Evolutionary conservation across 2,113 vertebrate genomes (phyloP), one percentile per base, ranked within the genome.

Genomic region (Alethe diademata): DNA sequence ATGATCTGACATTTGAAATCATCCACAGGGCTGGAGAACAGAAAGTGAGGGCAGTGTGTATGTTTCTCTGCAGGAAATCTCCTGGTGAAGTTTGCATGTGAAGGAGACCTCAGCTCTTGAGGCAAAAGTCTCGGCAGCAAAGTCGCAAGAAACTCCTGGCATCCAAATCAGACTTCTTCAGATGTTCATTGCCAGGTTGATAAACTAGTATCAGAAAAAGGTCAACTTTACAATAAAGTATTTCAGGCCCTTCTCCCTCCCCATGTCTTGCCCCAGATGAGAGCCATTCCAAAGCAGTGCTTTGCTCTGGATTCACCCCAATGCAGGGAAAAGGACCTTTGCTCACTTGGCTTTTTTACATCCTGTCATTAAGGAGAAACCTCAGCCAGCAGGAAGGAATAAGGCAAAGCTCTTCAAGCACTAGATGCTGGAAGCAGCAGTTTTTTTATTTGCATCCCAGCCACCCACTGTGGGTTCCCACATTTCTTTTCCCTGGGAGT

Each of bases 121-220:
- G 51, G 31, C 26, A 76, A 65, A 95, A 75, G 15, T 71, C 58
- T 91, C 0, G 1, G 86, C 57, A 90, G 73, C 36, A 29, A 58
- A 12, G 8, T 88, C 0, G 0, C 48, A 86, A 62, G 56, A 60
- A 70, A 40, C n/a, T 93, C 42, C 33, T 4, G 3, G 64, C 25
- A 53, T 75, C 58, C 95, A 85, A 40, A 42, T 43, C 66, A 72
- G 61, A 60, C 3, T 70, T 86, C 95, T 95, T 97, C 94, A 97
- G 69, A 97, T 97, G 74, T 95, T 96, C 95, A 97, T 96, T 53
- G 96, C 94, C 86, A 97, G 83, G 71, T 71, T 95, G 95, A 97
- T 96, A 71, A 97, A 97, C 97, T 97, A 86, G 36, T 50, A 87
- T 53, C 2, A 38, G 88, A 73, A 94, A 93, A 79, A 96, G 38